phyloP scores from a whole-genome alignment of 2,888 invertebrate species.

The Stenichneumon culpator region DNA sequence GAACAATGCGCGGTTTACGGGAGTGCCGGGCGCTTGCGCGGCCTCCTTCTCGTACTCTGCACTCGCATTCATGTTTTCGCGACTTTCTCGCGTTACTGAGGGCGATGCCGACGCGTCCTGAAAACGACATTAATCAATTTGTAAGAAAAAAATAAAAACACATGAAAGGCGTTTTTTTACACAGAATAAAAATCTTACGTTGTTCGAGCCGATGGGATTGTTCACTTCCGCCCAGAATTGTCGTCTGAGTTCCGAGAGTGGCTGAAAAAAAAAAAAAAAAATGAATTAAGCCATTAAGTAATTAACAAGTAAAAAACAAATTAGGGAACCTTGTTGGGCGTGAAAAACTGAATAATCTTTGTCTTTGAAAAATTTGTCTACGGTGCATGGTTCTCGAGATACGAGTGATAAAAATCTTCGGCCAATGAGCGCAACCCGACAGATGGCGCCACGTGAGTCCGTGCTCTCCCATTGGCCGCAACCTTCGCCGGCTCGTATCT shows the following conservation, averaged over 20 bases:
- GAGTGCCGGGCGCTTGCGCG: constrained; percentile 11
- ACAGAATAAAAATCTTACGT: constrained; percentile 66
- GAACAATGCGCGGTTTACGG: constrained; percentile 76
- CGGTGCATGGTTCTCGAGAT: no score
- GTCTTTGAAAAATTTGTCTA: no score
- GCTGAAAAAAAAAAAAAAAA: constrained; percentile 77
- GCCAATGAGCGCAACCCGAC: no score
- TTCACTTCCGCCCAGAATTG: constrained; percentile 83
- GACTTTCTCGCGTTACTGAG: background rate
- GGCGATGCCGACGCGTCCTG: constrained; percentile 17
- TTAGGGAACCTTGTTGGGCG: background rate
- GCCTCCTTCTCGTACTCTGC: constrained; percentile 16
- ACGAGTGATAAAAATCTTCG: no score
- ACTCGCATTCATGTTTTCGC: background rate
- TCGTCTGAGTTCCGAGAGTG: constrained; percentile 82
- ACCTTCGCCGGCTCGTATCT: no score
- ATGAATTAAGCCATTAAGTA: background rate
- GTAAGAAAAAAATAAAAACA: background rate
- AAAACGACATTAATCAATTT: background rate
- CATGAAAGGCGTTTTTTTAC: background rate
- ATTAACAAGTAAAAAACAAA: no score
- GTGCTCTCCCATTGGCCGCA: no score
- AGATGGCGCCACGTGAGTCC: no score
- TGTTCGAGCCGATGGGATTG: constrained; percentile 68
- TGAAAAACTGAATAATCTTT: no score